Evolutionary conservation across 92 coral and sea anemone species (phyloP).

Genomic region (Zoanthus sansibaricus): DNA sequence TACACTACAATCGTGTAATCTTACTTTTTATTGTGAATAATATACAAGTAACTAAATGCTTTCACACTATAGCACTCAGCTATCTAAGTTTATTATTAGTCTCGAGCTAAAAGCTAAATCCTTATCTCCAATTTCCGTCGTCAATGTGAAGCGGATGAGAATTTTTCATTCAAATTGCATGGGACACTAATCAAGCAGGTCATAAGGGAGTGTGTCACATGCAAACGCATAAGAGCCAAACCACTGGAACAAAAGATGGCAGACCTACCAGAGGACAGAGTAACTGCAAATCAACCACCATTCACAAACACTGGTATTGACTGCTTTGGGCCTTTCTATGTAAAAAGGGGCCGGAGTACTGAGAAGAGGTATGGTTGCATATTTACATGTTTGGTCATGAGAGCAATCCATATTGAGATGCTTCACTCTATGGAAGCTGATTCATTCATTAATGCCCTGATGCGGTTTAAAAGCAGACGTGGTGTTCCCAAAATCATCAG

Average conservation of each 20-base stretch:
- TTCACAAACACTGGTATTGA: constrained; percentile 60
- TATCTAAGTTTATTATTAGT: too few relatives aligned
- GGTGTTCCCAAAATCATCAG: constrained; percentile 58
- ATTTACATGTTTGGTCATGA: constrained; percentile 53
- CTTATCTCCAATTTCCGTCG: too few relatives aligned
- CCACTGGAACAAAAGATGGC: constrained; percentile 68
- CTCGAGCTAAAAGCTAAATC: too few relatives aligned
- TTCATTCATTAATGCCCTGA: constrained; percentile 60
- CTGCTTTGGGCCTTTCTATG: constrained; percentile 66
- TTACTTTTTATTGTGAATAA: too few relatives aligned
- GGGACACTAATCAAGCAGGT: neutral
- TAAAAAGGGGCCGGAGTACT: constrained; percentile 40
- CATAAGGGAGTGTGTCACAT: constrained; percentile 49
- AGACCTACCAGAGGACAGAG: constrained; percentile 53
- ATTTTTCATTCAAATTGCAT: too few relatives aligned
- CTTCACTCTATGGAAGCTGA: constrained; percentile 53
- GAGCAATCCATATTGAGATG: constrained; percentile 65
- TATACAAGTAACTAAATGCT: too few relatives aligned
- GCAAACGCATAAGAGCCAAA: constrained; percentile 51
- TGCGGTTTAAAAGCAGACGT: constrained; percentile 63
- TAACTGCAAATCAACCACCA: constrained; percentile 36
- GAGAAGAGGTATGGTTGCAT: constrained; percentile 69
- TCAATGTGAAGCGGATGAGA: too few relatives aligned
- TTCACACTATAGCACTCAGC: too few relatives aligned
- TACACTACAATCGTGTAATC: too few relatives aligned